Base-by-base conservation (phyloP, 1,140 invertebrate species). In the Daktulosphaira vitifoliae region DNA sequence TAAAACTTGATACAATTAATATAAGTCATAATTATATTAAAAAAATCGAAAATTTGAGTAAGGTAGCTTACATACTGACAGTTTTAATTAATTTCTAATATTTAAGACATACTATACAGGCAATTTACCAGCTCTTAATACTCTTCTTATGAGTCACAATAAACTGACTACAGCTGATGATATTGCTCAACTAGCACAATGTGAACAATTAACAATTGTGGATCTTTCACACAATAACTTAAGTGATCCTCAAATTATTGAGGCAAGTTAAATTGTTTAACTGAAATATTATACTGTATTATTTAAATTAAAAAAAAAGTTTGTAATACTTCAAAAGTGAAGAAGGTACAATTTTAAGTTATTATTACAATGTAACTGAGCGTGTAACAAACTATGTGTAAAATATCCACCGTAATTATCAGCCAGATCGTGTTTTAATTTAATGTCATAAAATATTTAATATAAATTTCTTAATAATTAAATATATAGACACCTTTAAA, bases 221-320 rank as follows among this genome's bases (percentile, higher is more conserved):
- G 93, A 98, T 75, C 72, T 97, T 18, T 89, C 91, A 0, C 82
- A 96, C 74, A 98, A 98, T 77, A 81, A 83, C 50, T 79, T 97
- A n/a, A 83, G 90, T n/a, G 80, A 83, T 71, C 73, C 78, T 2
- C 72, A 75, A 44, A 73, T 84, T 15, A 66, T 85, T 9, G 76
- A 85, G 39, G 80, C 85, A 68, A 74, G 6, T 49, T 11, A 15
- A 49, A 15, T 37, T 37, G 33, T 37, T 37, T 50, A 23, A 65
- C 9, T 8, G 6, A 7, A 65, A 5, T 33, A 18, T n/a, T 33
- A 18, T 37, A 20, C 4, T 22, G 6, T 22, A 22, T 50, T 53
- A 65, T 51, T 9, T 9, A 52, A 52, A 3, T 15, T 20, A 52
- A 20, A 6, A 4, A 7, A 16, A 54, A 15, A 37, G 11, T 29